phyloP scores from a whole-genome alignment of 2,113 vertebrate species.

The Copsychus sechellarum region DNA sequence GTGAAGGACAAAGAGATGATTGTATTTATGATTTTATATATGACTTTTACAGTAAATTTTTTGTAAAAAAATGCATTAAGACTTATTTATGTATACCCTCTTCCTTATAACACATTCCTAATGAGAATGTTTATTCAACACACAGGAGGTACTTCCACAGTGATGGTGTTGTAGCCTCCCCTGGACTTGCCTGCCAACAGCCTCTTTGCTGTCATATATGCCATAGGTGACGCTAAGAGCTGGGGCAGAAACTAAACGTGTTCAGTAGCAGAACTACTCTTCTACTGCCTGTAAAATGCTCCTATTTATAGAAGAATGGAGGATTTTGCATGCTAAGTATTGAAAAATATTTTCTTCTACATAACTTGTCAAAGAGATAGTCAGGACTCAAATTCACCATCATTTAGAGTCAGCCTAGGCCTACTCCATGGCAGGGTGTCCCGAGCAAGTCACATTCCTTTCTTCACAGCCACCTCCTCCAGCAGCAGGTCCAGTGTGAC shows the following conservation, averaged over 20 bases:
- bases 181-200: background rate
- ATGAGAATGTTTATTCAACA: background rate
- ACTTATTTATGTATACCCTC: background rate
- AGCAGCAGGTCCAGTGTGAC: background rate
- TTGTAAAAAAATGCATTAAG: background rate
- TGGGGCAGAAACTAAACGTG: background rate
- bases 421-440: too few relatives aligned
- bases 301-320: background rate
- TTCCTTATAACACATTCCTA: background rate
- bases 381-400: background rate
- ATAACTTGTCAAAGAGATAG: background rate
- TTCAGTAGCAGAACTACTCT: background rate
- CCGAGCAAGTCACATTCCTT: accelerated
- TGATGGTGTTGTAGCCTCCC: accelerated
- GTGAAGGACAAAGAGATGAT: background rate
- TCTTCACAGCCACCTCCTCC: background rate
- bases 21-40: background rate
- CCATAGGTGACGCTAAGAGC: background rate
- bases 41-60: background rate
- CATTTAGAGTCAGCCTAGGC: background rate
- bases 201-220: background rate
- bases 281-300: background rate
- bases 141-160: background rate
- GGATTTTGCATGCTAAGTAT: background rate
- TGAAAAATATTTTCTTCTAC: background rate